Evolutionary conservation across 2,888 invertebrate species (phyloP), one percentile per base, ranked within the genome.

Genomic region (Suillia variegata): DNA sequence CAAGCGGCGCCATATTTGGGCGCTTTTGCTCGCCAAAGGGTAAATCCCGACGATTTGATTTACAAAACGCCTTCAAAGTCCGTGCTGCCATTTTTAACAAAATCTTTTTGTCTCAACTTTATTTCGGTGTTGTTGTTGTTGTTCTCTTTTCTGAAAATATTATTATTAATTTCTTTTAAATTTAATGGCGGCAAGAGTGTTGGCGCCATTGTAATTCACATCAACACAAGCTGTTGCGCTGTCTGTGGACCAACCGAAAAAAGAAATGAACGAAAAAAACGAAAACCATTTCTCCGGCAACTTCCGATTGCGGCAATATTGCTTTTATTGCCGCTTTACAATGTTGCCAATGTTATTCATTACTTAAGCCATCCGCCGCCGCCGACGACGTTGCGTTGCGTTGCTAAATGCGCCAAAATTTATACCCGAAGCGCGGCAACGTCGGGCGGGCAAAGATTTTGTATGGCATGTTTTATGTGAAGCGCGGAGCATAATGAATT

Each of bases 401-500:
- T n/a, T 24, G 48, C 52, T 47, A 55, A 51, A 20, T 33, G 5
- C 45, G 13, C 45, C 45, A 59, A 55, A 55, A 59, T 55, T 55
- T 55, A 59, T 56, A 56, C 48, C 26, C 18, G 47, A 48, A 52
- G 21, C 26, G n/a, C n/a, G n/a, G n/a, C n/a, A n/a, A n/a, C n/a
- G n/a, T n/a, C n/a, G 24, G 52, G 52, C 38, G 49, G 34, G 12
- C 31, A 10, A 56, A 54, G 54, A 50, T 54, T 42, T 59, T 51
- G 45, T 49, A 20, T 54, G 38, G 22, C 45, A 54, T 31, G 45
- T 54, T 59, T 54, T 54, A 50, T 22, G 33, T 20, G 22, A 22
- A 5, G n/a, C 18, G 54, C 26, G 34, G 20, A n/a, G 45, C 51
- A 47, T 74, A 74, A 74, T 74, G 70, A 75, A 75, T 54, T 48